These are phyloP conservation scores for Brachirus orientalis DNA, from an alignment of 2,113 vertebrate species.

Conservation along the genomic window DNA sequence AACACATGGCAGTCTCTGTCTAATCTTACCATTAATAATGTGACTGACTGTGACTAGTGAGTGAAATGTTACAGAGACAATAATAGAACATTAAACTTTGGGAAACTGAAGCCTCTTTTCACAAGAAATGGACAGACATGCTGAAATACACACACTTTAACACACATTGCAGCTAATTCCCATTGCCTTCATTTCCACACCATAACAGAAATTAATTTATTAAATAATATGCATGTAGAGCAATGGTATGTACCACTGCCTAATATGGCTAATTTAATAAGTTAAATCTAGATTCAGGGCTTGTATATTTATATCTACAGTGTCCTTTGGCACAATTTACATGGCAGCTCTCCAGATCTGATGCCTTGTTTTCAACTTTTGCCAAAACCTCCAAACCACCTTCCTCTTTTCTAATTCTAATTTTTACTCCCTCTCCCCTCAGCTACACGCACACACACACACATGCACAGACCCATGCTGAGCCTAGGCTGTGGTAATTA, in stretches of 20 bases:
- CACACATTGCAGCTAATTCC: too few relatives aligned
- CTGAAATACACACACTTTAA: conserved; percentile 33
- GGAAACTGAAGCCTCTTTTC: conserved; percentile 54
- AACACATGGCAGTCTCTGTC: conserved; percentile 56
- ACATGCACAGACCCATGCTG: conserved; percentile 64
- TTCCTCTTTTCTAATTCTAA: conserved; percentile 66
- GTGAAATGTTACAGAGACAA: conserved; percentile 46
- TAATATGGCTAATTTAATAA: conserved; percentile 52
- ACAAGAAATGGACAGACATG: conserved; percentile 65
- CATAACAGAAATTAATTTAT: conserved; percentile 34
- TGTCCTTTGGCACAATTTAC: conserved; percentile 41
- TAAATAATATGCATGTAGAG: conserved; percentile 23
- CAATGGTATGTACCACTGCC: conserved; percentile 15
- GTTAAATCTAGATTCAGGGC: conserved; percentile 33
- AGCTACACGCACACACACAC: conserved; percentile 46
- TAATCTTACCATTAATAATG: conserved; percentile 44
- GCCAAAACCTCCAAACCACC: conserved; percentile 73
- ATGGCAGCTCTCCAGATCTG: conserved; percentile 66
- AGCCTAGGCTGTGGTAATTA: conserved; percentile 74
- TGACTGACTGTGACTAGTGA: conserved; percentile 30
- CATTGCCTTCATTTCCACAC: too few relatives aligned
- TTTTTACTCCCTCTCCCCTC: conserved; percentile 60
- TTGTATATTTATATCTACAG: conserved; percentile 45
- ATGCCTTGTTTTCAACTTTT: conserved; percentile 68
- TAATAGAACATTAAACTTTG: conserved; percentile 54